A percentile compares a stretch with the other conserved stretches of the same genome.
Evolutionary conservation across 2,888 invertebrate species (phyloP).

Genomic region (Xiphydria camelus): DNA sequence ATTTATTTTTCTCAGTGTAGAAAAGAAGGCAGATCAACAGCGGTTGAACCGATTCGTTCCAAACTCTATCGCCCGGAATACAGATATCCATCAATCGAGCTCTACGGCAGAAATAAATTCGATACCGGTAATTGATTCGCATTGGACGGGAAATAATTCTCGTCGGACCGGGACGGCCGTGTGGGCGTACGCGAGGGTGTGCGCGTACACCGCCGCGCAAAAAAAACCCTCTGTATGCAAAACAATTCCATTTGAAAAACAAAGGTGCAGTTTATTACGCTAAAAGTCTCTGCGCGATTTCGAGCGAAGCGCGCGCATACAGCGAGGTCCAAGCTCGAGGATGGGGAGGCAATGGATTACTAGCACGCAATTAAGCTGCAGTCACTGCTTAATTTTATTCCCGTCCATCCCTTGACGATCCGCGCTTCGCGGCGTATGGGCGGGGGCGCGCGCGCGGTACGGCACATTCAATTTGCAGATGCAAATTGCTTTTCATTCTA

Average conservation of each 20-base stretch:
- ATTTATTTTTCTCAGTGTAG: too few species aligned
- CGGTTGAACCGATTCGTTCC: too few species aligned
- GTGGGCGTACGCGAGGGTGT: too few species aligned
- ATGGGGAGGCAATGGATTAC: constrained; percentile 37
- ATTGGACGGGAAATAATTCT: too few species aligned
- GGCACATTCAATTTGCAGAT: constrained; percentile 51
- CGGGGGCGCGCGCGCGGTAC: constrained; percentile 25
- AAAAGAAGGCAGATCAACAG: too few species aligned
- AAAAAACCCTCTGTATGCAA: not conserved
- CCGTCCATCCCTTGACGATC: constrained; percentile 42
- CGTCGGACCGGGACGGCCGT: too few species aligned
- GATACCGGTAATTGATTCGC: too few species aligned
- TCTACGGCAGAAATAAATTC: too few species aligned
- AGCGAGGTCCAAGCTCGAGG: not conserved
- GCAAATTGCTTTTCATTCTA: constrained; percentile 55
- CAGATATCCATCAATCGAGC: too few species aligned
- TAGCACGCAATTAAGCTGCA: constrained; percentile 44
- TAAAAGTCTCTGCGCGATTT: not conserved
- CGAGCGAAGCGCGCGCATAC: not conserved
- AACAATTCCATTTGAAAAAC: constrained; percentile 10
- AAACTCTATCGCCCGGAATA: too few species aligned
- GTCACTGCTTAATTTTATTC: constrained; percentile 45
- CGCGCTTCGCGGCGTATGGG: constrained; percentile 59
- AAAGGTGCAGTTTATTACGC: constrained; percentile 9
- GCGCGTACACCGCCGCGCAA: too few species aligned